Evolutionary conservation across 2,797 vertebrate species (phyloP), one percentile per base, ranked within the genome.

Genomic region (Micromesistius poutassou): DNA sequence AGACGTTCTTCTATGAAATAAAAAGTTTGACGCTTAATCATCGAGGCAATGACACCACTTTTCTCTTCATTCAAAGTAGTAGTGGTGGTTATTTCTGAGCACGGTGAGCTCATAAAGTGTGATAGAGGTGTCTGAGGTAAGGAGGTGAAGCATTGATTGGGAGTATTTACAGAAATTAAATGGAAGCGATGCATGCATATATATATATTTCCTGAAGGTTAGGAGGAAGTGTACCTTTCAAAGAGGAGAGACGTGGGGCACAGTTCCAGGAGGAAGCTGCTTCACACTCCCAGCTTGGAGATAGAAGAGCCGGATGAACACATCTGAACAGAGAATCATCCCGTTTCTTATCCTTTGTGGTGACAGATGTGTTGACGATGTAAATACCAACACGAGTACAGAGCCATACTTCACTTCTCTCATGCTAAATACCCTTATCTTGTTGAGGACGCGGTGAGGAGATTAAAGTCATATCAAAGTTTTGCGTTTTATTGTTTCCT

Each of bases 401-500:
- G 71, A 71, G 76, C 22, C 40, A 50, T 50, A 76, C 78, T 79
- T 75, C 74, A 80, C 38, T 14, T 76, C 62, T 74, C 77, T 25
- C 55, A 68, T 40, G 46, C 80, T 78, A 83, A 84, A 80, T 76
- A 73, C 68, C 80, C n/a, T 87, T 76, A 81, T 76, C 30, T 75
- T 88, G 84, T 66, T 75, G 71, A 36, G 75, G 75, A 35, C 76
- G 80, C 46, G 84, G 79, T 81, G 77, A 78, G 50, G 75, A 82
- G 33, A 77, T 62, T 62, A 62, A 62, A 62, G 38, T 74, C 14
- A 25, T 22, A 74, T 75, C 38, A 35, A 30, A 68, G 14, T 3
- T 80, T 71, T 77, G 77, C 68, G 12, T 71, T 30, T 71, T 30
- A 31, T 71, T 71, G 68, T 31, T 71, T 31, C 55, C 25, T 71